phyloP scores from a whole-genome alignment of 1,140 invertebrate genomes.

The Babylonia areolata region DNA sequence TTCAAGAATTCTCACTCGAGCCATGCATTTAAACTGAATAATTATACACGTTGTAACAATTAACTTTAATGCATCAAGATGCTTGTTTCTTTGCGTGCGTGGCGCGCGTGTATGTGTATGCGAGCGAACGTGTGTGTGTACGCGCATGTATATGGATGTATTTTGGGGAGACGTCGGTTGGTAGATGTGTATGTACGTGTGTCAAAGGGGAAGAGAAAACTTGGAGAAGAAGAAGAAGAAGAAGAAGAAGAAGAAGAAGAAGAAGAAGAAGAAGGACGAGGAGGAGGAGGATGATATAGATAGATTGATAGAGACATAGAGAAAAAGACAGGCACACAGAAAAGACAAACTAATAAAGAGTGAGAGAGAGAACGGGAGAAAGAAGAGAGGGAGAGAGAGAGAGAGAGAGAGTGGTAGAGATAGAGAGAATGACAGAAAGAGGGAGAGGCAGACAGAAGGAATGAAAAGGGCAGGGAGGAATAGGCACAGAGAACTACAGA shows the following conservation, averaged over 20 bases:
- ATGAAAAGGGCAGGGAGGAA: neutral
- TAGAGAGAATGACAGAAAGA: neutral
- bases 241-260: too few relatives aligned
- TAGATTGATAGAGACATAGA: too few relatives aligned
- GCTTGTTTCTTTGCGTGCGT: neutral
- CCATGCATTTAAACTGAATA: too few relatives aligned
- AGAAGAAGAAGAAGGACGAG: too few relatives aligned
- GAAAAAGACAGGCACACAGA: neutral
- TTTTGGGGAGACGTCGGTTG: neutral
- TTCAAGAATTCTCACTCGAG: too few relatives aligned
- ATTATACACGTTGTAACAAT: too few relatives aligned
- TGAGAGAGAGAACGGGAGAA: neutral
- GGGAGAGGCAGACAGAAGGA: neutral
- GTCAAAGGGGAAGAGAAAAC: too few relatives aligned
- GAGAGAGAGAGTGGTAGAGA: neutral
- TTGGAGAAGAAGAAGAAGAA: too few relatives aligned
- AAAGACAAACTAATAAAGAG: neutral
- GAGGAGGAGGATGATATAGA: too few relatives aligned
- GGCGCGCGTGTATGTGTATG: conserved; percentile 3
- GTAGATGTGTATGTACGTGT: neutral
- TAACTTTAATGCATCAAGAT: too few relatives aligned
- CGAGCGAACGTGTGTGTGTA: neutral
- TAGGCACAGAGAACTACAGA: neutral
- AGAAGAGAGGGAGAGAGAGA: conserved; percentile 3
- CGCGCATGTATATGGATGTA: neutral